Conservation (phyloP, 2,113 vertebrate species). For the Cardinalis cardinalis region DNA sequence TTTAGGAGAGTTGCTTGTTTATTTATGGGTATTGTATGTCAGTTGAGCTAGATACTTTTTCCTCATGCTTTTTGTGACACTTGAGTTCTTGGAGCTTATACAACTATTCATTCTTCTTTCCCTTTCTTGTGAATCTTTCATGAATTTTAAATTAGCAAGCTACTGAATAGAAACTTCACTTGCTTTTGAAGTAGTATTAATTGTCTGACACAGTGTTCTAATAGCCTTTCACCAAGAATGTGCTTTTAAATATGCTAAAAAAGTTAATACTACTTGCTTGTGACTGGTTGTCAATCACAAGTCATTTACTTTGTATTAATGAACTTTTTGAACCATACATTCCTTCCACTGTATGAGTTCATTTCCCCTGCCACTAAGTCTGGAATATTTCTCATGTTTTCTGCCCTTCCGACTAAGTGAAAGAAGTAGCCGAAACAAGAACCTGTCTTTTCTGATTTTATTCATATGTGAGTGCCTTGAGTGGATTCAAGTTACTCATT, state of each 20-base stretch:
- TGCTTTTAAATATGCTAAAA: conserved; percentile 56
- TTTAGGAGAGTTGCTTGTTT: conserved; percentile 1
- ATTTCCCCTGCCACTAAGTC: conserved; percentile 23
- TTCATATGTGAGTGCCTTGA: conserved; percentile 76
- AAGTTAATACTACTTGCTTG: conserved; percentile 38
- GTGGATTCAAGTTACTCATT: conserved; percentile 85
- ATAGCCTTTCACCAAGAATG: conserved; percentile 59
- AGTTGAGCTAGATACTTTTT: conserved; percentile 38
- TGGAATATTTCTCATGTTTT: conserved; percentile 65
- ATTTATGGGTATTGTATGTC: neutral
- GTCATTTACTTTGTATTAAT: conserved; percentile 66
- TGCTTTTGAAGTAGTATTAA: conserved; percentile 59
- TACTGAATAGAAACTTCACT: conserved; percentile 47
- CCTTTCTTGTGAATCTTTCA: conserved; percentile 44
- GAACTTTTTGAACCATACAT: conserved; percentile 56
- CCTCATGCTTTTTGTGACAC: conserved; percentile 31
- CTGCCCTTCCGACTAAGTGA: conserved; percentile 59
- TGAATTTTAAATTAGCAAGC: conserved; percentile 66
- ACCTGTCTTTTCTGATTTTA: conserved; percentile 75
- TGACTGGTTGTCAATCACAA: conserved; percentile 67
- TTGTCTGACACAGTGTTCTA: conserved; percentile 63
- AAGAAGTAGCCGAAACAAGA: conserved; percentile 69
- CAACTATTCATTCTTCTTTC: conserved; percentile 24
- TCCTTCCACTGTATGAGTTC: conserved; percentile 64
- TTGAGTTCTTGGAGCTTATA: conserved; percentile 27